Conservation (phyloP, 2,797 vertebrate genomes). For the Valencia hispanica region DNA sequence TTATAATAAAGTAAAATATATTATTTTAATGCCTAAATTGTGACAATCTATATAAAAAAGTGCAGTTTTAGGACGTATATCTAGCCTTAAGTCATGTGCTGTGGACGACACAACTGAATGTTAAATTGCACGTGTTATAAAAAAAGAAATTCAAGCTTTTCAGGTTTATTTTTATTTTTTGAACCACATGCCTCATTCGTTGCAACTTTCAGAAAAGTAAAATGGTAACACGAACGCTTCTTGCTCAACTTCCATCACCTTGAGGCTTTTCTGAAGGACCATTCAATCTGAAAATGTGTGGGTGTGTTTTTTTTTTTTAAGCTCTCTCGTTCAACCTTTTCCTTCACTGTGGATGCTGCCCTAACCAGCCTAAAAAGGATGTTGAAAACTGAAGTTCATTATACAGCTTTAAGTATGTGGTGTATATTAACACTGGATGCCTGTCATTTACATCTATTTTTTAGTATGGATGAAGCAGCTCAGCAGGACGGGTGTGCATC, state of each 20-base stretch:
- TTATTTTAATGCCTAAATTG: constrained; percentile 41
- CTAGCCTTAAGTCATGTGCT: constrained; percentile 56
- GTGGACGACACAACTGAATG: constrained; percentile 67
- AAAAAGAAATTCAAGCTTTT: constrained; percentile 15
- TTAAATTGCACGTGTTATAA: constrained; percentile 44
- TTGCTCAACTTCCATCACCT: constrained; percentile 64
- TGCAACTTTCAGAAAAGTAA: constrained; percentile 59
- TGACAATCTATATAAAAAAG: constrained; percentile 49
- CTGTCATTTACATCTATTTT: constrained; percentile 55
- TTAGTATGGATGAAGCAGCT: constrained; percentile 43
- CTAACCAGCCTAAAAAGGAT: constrained; percentile 44
- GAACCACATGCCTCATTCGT: constrained; percentile 36
- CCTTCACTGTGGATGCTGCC: constrained; percentile 58
- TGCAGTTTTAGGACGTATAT: constrained; percentile 31
- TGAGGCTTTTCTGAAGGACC: constrained; percentile 75
- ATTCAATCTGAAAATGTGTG: constrained; percentile 79
- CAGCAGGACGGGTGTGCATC: constrained; percentile 19
- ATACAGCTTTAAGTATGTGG: constrained; percentile 41
- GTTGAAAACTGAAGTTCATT: constrained; percentile 49
- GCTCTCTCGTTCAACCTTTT: constrained; percentile 60
- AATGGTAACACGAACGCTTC: constrained; percentile 52
- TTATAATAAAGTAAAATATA: constrained; percentile 37
- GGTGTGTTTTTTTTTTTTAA: constrained; percentile 54
- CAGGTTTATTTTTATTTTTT: constrained; percentile 1
- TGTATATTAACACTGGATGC: constrained; percentile 42